Base-by-base conservation (phyloP, 1,140 invertebrate genomes). In the Drosophila ambigua region DNA sequence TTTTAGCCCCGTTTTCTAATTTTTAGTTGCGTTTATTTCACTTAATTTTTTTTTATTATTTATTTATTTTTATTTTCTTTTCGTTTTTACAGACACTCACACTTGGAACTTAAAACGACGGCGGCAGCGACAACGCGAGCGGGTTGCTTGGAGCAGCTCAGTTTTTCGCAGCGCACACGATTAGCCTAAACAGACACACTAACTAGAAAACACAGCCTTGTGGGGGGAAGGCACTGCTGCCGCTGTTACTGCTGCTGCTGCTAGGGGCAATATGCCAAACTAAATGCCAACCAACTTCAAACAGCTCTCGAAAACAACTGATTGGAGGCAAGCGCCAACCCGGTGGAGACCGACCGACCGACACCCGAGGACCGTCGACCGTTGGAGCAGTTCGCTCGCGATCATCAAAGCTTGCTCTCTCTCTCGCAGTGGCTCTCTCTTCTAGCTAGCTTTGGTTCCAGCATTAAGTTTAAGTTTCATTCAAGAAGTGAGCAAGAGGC, bases 261-360 rank as follows among this genome's bases (percentile, higher is more conserved):
- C 68, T 65, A 54, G 24, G 48, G 16, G n/a, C 23, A 20, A 20
- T 15, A 15, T 5, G 20, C n/a, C n/a, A 44, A 28, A 53, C n/a
- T 9, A 35, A 28, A 53, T 24, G 31, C 61, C 64, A 79, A 82
- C 82, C 83, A 87, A 71, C 81, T 87, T 69, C 78, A 82, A 71
- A 75, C 69, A 78, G 74, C 81, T 66, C 81, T 85, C 82, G 74
- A 82, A 78, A 78, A 75, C 81, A 72, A 83, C 66, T 83, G 79
- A 84, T 49, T 59, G 57, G 46, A 59, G 41, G 35, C 35, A 39
- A 63, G 46, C 26, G 13, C 63, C 54, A 77, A 43, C 41, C 48
- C 49, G 59, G 44, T 71, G 50, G 61, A 67, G 24, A 49, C 35
- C 41, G 71, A 53, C 2, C 20, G 20, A 20, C 23, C 23, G 23